Conservation (phyloP, 1,140 invertebrate genomes). For the Ostrea denselamellosa region DNA sequence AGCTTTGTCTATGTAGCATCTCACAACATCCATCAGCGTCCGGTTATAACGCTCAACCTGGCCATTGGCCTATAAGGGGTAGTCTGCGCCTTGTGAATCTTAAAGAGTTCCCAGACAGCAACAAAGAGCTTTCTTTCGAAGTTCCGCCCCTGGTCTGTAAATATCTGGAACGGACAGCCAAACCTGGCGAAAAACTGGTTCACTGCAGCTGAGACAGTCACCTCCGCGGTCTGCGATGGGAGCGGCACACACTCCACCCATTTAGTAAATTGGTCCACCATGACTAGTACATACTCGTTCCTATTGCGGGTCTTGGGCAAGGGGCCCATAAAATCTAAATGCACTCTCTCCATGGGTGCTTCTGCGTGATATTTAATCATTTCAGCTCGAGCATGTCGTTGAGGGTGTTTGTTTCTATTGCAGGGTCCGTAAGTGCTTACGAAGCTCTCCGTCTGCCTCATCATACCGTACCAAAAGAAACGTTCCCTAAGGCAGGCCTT, state of each 20-base stretch:
- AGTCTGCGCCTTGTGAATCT: not conserved
- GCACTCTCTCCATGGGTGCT: too few relatives aligned
- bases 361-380: too few relatives aligned
- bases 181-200: not conserved
- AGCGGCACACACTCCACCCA: not conserved
- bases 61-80: not conserved
- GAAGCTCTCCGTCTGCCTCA: too few relatives aligned
- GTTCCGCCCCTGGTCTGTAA: not conserved
- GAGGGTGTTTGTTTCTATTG: too few relatives aligned
- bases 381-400: too few relatives aligned
- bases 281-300: too few relatives aligned
- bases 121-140: not conserved
- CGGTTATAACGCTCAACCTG: not conserved
- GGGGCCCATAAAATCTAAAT: not conserved
- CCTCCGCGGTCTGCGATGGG: not conserved
- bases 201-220: not conserved
- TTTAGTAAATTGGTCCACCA: too few relatives aligned
- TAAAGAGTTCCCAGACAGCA: not conserved
- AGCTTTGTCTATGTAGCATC: not conserved
- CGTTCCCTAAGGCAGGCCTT: too few relatives aligned
- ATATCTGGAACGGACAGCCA: not conserved
- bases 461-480: too few relatives aligned
- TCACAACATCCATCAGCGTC: not conserved
- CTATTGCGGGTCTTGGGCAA: too few relatives aligned
- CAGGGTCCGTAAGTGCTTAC: too few relatives aligned